A percentile compares a stretch with the other conserved stretches of the same genome.
These are phyloP conservation scores for Hirudo medicinalis DNA, from an alignment of 1,140 invertebrate species.

Conservation along the genomic window DNA sequence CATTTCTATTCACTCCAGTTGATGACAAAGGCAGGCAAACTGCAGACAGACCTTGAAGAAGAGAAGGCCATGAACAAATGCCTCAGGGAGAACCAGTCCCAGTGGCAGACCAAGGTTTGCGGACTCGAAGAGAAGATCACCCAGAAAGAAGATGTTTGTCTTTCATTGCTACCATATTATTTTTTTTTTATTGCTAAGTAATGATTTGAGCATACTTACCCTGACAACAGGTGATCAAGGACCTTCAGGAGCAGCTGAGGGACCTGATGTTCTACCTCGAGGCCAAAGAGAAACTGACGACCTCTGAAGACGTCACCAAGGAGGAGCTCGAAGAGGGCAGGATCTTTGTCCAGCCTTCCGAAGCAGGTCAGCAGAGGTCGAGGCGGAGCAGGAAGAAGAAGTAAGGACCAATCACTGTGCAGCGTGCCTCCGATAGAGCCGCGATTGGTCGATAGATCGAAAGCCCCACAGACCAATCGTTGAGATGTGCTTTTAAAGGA, in stretches of 20 bases:
- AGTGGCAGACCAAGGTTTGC: constrained; percentile 57
- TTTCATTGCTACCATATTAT: constrained; percentile 17
- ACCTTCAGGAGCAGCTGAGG: constrained; percentile 75
- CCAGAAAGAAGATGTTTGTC: constrained; percentile 47
- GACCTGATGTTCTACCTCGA: constrained; percentile 94
- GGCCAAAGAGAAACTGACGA: constrained; percentile 52
- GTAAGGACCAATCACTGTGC: background rate
- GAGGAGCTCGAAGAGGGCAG: constrained; percentile 59
- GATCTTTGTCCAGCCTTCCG: constrained; percentile 45
- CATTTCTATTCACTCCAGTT: constrained; percentile 15
- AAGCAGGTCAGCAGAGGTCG: constrained; percentile 16
- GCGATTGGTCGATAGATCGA: no score
- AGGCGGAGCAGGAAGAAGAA: constrained; percentile 12
- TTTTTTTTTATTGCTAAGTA: no score
- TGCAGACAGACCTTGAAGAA: constrained; percentile 56
- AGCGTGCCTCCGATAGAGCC: no score
- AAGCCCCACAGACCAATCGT: no score
- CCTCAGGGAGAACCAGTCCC: constrained; percentile 60
- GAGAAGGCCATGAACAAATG: constrained; percentile 63
- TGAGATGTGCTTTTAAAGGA: no score
- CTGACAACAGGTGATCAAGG: constrained; percentile 51
- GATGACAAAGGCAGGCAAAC: constrained; percentile 25
- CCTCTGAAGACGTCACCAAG: constrained; percentile 32
- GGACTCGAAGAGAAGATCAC: constrained; percentile 51
- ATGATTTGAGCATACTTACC: background rate